These are phyloP conservation scores for Pelvicachromis taeniatus DNA, from an alignment of 2,113 vertebrate species.

Conservation along the genomic window DNA sequence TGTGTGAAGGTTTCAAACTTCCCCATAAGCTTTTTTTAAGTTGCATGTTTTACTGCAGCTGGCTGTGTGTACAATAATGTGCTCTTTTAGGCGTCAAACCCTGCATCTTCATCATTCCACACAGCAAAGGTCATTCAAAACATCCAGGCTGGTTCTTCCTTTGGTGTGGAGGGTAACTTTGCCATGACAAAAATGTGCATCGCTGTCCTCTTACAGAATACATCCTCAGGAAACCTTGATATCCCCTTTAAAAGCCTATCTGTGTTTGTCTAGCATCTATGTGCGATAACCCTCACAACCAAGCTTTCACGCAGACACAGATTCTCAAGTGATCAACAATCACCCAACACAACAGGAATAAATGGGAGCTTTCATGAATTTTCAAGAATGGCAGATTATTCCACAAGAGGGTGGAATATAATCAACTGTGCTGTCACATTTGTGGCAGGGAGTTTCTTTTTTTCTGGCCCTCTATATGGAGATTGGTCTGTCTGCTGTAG, in stretches of 20 bases:
- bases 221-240: not conserved
- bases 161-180: not conserved
- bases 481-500: slow-evolving; percentile 40
- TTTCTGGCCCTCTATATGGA: slow-evolving; percentile 11
- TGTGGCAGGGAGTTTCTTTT: slow-evolving; percentile 12
- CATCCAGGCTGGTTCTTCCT: not conserved
- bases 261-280: not conserved
- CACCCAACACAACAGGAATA: not conserved
- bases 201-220: not conserved
- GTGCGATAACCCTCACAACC: slow-evolving; percentile 11
- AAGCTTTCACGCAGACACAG: not conserved
- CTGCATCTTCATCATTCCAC: not conserved
- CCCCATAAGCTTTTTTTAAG: not conserved
- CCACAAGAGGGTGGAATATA: slow-evolving; percentile 43
- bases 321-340: slow-evolving; percentile 23
- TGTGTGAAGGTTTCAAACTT: not conserved
- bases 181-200: not conserved
- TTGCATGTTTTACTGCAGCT: not conserved
- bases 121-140: not conserved
- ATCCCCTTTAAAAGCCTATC: not conserved
- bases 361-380: slow-evolving; percentile 34
- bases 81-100: not conserved
- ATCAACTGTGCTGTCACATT: slow-evolving; percentile 12
- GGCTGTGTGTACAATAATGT: not conserved
- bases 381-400: slow-evolving; percentile 27